Percentiles rank a stretch among this genome's conserved stretches.
phyloP scores from a whole-genome alignment of 2,113 vertebrate genomes.

The Gnathonemus longibarbis region DNA sequence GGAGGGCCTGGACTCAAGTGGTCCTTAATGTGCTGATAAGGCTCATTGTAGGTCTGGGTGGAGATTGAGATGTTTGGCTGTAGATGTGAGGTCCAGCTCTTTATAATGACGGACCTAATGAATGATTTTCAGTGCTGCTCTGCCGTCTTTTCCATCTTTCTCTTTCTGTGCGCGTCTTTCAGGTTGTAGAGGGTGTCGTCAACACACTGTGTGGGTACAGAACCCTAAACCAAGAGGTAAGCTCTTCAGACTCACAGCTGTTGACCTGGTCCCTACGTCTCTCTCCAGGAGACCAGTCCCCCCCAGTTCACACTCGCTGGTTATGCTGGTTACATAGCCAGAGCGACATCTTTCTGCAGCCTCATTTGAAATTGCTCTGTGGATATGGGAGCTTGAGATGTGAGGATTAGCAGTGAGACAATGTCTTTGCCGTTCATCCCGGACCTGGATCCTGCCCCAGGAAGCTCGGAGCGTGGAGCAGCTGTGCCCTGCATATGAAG shows the following conservation, averaged over 20 bases:
- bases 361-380: not conserved
- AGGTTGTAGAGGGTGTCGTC: slow-evolving; percentile 67
- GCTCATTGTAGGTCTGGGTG: not conserved
- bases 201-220: slow-evolving; percentile 78
- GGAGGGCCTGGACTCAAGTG: not conserved
- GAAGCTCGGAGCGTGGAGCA: not conserved
- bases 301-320: not conserved
- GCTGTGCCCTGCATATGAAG: not conserved
- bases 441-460: not conserved
- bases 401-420: not conserved
- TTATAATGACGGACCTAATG: not conserved
- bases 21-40: not conserved
- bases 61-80: not conserved
- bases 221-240: slow-evolving; percentile 67
- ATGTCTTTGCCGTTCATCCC: not conserved
- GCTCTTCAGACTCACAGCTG: not conserved
- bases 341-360: not conserved
- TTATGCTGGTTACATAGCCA: not conserved
- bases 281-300: not conserved
- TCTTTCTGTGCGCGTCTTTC: slow-evolving; percentile 33
- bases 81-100: not conserved
- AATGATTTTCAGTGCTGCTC: not conserved
- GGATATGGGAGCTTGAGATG: not conserved
- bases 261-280: not conserved
- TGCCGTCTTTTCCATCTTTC: not conserved